Percentiles rank a stretch among this genome's conserved stretches.
These are phyloP conservation scores for Hyla sarda DNA, from an alignment of 2,113 vertebrate species.

Conservation along the genomic window DNA sequence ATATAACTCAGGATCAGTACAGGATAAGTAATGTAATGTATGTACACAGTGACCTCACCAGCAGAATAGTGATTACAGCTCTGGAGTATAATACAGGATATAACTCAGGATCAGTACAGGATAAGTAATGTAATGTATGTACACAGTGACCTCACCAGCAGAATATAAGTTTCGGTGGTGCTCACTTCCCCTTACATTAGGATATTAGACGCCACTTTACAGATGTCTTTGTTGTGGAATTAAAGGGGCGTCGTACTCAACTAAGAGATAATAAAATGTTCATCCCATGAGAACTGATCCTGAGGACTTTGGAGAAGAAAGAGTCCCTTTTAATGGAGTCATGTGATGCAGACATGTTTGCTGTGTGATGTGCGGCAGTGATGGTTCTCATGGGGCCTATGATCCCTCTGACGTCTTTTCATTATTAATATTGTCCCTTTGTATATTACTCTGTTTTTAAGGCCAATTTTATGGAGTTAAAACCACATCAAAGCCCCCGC, in stretches of 20 bases:
- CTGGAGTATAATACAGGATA: no score
- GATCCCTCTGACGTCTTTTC: background rate
- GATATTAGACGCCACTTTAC: background rate
- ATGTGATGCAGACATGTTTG: constrained; percentile 19
- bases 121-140: no score
- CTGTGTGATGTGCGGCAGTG: constrained; percentile 19
- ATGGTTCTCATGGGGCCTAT: constrained; percentile 37
- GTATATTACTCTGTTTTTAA: constrained; percentile 10
- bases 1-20: no score
- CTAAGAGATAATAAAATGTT: background rate
- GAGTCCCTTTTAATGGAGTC: background rate
- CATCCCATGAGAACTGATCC: constrained; percentile 26
- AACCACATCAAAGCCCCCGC: constrained; percentile 18
- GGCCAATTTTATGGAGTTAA: background rate
- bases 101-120: no score
- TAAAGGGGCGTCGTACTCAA: constrained; percentile 27
- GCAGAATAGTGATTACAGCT: no score
- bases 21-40: no score
- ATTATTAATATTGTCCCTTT: constrained; percentile 50
- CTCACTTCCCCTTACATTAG: background rate
- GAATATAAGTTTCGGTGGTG: no score
- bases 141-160: no score
- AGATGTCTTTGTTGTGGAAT: constrained; percentile 37
- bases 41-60: no score
- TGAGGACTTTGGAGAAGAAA: constrained; percentile 36